Conservation (phyloP, 1,140 invertebrate genomes). For the Megathymus violae region DNA sequence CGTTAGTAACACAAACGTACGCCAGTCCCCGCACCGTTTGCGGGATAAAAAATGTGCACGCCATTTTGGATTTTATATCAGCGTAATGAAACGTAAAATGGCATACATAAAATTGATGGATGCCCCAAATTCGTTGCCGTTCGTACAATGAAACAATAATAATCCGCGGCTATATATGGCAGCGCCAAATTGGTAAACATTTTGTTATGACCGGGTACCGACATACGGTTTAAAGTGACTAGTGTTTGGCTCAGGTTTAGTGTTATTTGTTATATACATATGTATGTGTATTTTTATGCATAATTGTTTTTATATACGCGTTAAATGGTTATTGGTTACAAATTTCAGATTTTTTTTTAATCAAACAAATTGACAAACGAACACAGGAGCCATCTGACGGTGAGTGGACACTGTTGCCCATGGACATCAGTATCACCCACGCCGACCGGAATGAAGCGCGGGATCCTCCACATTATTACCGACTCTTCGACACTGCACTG, state of each 20-base stretch:
- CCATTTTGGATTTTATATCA: slow-evolving; percentile 46
- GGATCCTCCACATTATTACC: too few species aligned
- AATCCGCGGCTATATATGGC: slow-evolving; percentile 51
- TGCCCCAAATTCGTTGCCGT: slow-evolving; percentile 44
- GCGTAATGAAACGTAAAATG: slow-evolving; percentile 49
- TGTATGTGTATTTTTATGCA: too few species aligned
- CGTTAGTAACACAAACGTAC: slow-evolving; percentile 47
- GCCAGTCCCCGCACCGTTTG: slow-evolving; percentile 27
- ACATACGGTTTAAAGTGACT: slow-evolving; percentile 47
- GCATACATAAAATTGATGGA: slow-evolving; percentile 50
- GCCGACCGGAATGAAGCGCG: too few species aligned
- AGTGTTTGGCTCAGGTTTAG: slow-evolving; percentile 20
- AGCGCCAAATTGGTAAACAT: slow-evolving; percentile 55
- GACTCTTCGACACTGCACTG: too few species aligned
- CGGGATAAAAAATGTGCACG: slow-evolving; percentile 42
- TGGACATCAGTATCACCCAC: too few species aligned
- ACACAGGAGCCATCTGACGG: too few species aligned
- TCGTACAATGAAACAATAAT: slow-evolving; percentile 58
- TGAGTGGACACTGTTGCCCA: too few species aligned
- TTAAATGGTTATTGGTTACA: too few species aligned
- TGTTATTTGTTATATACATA: too few species aligned
- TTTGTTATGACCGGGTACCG: slow-evolving; percentile 46
- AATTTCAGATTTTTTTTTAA: too few species aligned
- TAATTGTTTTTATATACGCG: too few species aligned
- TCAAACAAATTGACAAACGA: too few species aligned